phyloP scores from a whole-genome alignment of 2,113 vertebrate genomes.

The Megaceryle torquata region DNA sequence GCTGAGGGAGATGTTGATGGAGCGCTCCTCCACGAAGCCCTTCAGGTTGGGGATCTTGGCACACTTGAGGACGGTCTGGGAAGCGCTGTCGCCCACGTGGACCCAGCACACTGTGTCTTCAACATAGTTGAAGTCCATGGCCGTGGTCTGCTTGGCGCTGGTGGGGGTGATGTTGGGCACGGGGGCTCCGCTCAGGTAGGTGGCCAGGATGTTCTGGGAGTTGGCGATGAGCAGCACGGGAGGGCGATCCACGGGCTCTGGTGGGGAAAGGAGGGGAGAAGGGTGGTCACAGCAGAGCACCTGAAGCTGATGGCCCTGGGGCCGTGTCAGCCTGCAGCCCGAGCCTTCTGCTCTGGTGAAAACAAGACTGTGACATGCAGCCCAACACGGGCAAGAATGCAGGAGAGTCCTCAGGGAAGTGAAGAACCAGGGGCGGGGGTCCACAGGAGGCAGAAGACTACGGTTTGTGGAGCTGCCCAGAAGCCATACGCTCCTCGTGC shows the following conservation, averaged over 20 bases:
- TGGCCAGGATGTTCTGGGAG: conserved; percentile 94
- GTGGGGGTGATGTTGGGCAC: conserved; percentile 86
- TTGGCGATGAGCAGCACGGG: conserved; percentile 92
- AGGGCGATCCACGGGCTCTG: conserved; percentile 90
- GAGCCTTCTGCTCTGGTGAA: not conserved
- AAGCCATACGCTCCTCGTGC: rapidly evolving
- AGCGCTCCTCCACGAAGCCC: conserved; percentile 83
- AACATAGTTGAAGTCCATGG: conserved; percentile 94
- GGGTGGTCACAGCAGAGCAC: not conserved
- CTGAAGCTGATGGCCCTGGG: rapidly evolving
- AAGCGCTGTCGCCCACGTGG: conserved; percentile 86
- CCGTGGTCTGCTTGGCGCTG: conserved; percentile 90
- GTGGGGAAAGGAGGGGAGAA: not conserved
- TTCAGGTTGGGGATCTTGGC: conserved; percentile 92
- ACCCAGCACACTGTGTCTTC: conserved; percentile 96
- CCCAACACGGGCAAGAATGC: rapidly evolving
- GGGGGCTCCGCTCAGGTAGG: conserved; percentile 82
- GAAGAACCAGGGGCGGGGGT: not conserved
- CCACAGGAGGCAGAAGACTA: not conserved
- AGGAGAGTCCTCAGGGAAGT: not conserved
- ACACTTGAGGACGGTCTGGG: conserved; percentile 89
- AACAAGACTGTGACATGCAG: rapidly evolving
- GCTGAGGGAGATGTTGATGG: conserved; percentile 94
- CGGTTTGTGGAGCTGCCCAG: rapidly evolving
- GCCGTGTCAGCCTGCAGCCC: rapidly evolving